phyloP scores from a whole-genome alignment of 2,797 vertebrate species.

The Centroberyx gerrardi region DNA sequence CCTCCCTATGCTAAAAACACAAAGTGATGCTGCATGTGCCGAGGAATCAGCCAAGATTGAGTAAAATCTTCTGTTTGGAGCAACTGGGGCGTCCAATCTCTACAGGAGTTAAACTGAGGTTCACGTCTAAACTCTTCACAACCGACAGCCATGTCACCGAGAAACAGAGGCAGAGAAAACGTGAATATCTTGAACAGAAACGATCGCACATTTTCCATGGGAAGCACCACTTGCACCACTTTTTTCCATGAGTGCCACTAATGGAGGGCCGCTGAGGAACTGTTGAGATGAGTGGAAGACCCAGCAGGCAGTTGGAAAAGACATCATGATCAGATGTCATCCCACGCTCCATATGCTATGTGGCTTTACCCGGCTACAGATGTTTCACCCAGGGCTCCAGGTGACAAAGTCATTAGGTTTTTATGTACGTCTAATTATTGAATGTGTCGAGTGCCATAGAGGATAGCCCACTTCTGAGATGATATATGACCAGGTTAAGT shows the following conservation, averaged over 20 bases:
- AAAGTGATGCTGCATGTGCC: conserved; percentile 23
- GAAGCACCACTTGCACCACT: neutral
- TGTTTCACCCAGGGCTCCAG: conserved; percentile 59
- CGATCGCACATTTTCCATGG: conserved; percentile 2
- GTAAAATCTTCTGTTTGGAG: neutral
- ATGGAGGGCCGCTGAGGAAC: conserved; percentile 20
- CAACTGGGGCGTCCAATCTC: neutral
- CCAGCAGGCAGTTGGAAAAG: conserved; percentile 42
- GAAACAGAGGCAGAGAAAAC: neutral
- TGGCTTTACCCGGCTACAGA: conserved; percentile 38
- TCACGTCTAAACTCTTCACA: neutral
- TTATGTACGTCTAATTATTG: conserved; percentile 64
- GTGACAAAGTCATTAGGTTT: conserved; percentile 66
- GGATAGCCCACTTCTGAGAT: conserved; percentile 28
- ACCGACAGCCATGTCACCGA: neutral
- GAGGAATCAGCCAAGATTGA: conserved; percentile 1
- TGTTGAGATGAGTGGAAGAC: conserved; percentile 26
- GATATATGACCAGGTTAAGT: conserved; percentile 55
- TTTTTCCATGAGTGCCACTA: conserved; percentile 20
- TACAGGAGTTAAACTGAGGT: too few relatives aligned
- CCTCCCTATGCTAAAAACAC: conserved; percentile 20
- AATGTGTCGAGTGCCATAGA: conserved; percentile 39
- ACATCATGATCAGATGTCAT: conserved; percentile 60
- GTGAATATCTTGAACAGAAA: neutral
- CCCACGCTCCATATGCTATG: conserved; percentile 9